Evolutionary conservation across 2,888 invertebrate genomes (phyloP).

Genomic region (Hypomecis punctinalis): DNA sequence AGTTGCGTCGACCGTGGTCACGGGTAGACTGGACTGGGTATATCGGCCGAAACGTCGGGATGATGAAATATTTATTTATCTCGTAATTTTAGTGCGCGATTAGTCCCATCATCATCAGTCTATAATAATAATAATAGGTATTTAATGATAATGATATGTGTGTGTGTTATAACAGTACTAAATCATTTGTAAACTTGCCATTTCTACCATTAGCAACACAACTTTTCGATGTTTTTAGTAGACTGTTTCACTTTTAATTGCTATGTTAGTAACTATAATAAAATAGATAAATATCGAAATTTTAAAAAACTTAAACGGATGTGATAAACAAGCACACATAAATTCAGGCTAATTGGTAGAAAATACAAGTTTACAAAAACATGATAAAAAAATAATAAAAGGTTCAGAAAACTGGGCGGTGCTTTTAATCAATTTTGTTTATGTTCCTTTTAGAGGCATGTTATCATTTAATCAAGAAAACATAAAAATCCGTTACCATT

Average conservation of each 20-base stretch:
- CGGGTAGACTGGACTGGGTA: too few species aligned
- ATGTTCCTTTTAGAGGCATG: conserved; percentile 31
- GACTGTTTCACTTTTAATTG: neutral
- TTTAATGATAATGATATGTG: too few species aligned
- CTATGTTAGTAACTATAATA: neutral
- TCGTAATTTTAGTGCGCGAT: too few species aligned
- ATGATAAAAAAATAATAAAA: conserved; percentile 25
- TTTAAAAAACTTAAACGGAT: conserved; percentile 3
- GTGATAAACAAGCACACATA: conserved; percentile 11
- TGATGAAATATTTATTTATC: too few species aligned
- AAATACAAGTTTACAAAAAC: conserved; percentile 16
- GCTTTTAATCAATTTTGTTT: conserved; percentile 33
- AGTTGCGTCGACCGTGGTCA: too few species aligned
- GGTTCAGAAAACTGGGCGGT: conserved; percentile 26
- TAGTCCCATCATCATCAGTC: too few species aligned
- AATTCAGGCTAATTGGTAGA: conserved; percentile 25
- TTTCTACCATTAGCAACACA: too few species aligned
- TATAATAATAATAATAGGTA: too few species aligned
- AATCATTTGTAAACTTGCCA: too few species aligned
- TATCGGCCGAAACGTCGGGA: too few species aligned
- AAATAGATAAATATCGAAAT: conserved; percentile 1
- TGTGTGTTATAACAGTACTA: too few species aligned
- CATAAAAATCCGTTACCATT: conserved; percentile 40
- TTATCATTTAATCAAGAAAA: conserved; percentile 36
- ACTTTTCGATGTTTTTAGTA: too few species aligned